Conservation (phyloP, 2,797 vertebrate genomes). For the Austrolebias charrua region DNA sequence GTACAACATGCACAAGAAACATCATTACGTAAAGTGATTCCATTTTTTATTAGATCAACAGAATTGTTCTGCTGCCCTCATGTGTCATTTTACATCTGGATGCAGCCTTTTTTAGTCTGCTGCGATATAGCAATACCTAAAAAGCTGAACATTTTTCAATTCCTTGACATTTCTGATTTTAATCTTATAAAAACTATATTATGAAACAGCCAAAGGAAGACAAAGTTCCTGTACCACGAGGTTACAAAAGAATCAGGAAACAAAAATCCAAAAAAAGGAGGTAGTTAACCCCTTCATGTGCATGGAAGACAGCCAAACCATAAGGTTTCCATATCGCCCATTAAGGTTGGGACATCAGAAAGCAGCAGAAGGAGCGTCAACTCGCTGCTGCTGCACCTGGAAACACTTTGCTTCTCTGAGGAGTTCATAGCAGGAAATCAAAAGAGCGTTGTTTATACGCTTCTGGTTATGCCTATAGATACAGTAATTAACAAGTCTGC, state of each 20-base stretch:
- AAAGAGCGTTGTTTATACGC: conserved; percentile 67
- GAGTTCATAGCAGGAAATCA: conserved; percentile 56
- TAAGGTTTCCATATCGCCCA: conserved; percentile 31
- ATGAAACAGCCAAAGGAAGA: no score
- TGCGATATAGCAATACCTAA: no score
- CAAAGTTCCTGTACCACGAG: not conserved
- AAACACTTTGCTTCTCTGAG: conserved; percentile 65
- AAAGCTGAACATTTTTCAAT: no score
- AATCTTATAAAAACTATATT: no score
- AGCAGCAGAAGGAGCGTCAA: conserved; percentile 6
- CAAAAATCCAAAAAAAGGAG: conserved; percentile 12
- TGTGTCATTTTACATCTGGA: no score
- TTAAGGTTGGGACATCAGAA: conserved; percentile 32
- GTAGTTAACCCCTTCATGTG: conserved; percentile 30
- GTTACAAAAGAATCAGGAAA: conserved; percentile 2
- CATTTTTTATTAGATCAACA: no score
- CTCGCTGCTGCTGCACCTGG: conserved; percentile 59
- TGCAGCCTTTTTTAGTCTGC: no score
- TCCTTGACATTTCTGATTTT: no score
- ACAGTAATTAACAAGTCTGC: conserved; percentile 53
- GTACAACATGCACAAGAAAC: not conserved
- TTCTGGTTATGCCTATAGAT: conserved; percentile 53
- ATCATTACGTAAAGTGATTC: not conserved
- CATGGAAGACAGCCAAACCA: conserved; percentile 59
- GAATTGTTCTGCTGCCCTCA: no score